Evolutionary conservation across 2,888 invertebrate genomes (phyloP).

Genomic region (Chymomyza fuscimana): DNA sequence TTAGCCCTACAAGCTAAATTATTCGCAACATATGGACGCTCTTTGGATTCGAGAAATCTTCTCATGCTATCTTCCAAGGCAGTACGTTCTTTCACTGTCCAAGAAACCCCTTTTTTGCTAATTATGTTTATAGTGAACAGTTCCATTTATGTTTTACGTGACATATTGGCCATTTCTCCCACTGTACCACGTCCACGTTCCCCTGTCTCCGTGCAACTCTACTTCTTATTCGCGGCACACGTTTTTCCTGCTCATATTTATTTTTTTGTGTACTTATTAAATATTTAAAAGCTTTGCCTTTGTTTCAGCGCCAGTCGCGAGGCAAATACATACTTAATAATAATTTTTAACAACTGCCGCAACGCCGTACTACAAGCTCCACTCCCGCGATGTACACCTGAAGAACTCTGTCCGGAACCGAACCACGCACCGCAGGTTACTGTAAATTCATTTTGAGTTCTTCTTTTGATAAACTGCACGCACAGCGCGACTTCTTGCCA

Average conservation of each 20-base stretch:
- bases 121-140: too few species aligned
- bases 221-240: not conserved
- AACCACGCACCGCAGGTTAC: constrained; percentile 6
- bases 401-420: constrained; percentile 17
- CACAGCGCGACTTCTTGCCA: constrained; percentile 33
- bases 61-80: too few species aligned
- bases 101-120: too few species aligned
- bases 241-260: constrained; percentile 13
- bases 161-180: too few species aligned
- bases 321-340: constrained; percentile 66
- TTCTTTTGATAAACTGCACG: constrained; percentile 63
- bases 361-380: constrained; percentile 45
- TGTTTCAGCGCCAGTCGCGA: constrained; percentile 57
- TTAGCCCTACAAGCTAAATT: too few species aligned
- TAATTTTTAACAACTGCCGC: constrained; percentile 62
- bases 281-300: constrained; percentile 73
- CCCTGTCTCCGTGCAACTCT: not conserved
- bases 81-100: too few species aligned
- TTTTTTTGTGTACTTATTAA: constrained; percentile 64
- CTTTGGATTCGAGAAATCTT: too few species aligned
- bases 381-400: not conserved
- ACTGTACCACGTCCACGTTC: not conserved
- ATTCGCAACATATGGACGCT: too few species aligned
- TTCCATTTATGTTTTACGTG: too few species aligned
- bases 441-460: constrained; percentile 48